Evolutionary conservation across 2,888 invertebrate species (phyloP).

Genomic region (Acleris sparsana): DNA sequence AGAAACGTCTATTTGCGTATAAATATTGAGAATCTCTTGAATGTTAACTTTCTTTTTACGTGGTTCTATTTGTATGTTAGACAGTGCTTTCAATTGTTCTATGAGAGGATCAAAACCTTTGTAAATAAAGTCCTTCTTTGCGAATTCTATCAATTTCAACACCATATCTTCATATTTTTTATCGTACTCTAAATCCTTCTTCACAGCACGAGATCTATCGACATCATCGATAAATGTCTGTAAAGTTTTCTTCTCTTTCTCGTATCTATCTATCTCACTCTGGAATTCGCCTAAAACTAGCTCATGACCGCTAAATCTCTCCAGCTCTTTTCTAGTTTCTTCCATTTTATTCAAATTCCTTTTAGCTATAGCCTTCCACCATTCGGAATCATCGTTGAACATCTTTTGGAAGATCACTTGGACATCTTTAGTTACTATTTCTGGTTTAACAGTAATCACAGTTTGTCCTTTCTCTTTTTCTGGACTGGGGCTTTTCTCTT

Average conservation of each 20-base stretch:
- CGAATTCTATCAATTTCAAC: constrained; percentile 72
- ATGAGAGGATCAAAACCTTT: constrained; percentile 80
- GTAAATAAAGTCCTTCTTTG: constrained; percentile 75
- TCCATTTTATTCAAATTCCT: constrained; percentile 77
- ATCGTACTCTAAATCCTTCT: constrained; percentile 71
- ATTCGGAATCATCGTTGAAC: constrained; percentile 76
- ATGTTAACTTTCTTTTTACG: constrained; percentile 66
- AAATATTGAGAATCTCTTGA: constrained; percentile 71
- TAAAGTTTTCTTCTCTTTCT: constrained; percentile 67
- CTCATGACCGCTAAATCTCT: constrained; percentile 75
- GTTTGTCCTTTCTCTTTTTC: constrained; percentile 59
- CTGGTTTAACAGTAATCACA: constrained; percentile 55
- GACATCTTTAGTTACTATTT: constrained; percentile 51
- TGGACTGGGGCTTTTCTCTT: constrained; percentile 44
- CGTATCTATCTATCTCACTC: constrained; percentile 63
- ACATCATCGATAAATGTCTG: constrained; percentile 75
- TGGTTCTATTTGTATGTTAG: constrained; percentile 64
- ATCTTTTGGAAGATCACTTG: constrained; percentile 72
- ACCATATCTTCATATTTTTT: constrained; percentile 79
- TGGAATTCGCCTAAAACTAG: constrained; percentile 69
- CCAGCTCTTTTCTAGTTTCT: constrained; percentile 71
- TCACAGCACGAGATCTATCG: constrained; percentile 67
- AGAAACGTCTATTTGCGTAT: constrained; percentile 70
- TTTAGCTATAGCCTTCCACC: constrained; percentile 77
- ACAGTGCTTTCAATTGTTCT: constrained; percentile 67